These are phyloP conservation scores for Chlorodrepanis virens DNA, from an alignment of 2,113 vertebrate genomes.

Conservation along the genomic window DNA sequence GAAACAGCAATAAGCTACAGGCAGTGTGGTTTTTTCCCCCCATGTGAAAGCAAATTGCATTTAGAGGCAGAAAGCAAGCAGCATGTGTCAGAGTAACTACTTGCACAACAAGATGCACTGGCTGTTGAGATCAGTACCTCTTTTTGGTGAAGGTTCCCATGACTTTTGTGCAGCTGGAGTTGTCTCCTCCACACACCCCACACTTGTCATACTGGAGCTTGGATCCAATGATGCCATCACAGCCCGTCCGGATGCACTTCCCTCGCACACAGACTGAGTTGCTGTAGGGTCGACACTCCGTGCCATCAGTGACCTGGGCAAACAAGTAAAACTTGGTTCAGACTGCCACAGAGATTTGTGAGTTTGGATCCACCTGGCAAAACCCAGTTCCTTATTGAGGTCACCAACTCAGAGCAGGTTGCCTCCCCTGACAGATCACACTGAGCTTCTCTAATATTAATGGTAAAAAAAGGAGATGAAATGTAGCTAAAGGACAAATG, in stretches of 20 bases:
- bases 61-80: neutral
- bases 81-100: neutral
- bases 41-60: neutral
- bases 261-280: constrained; percentile 94
- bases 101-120: neutral
- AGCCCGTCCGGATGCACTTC: constrained; percentile 91
- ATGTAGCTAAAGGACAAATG: neutral
- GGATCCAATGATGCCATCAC: constrained; percentile 94
- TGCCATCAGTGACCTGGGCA: constrained; percentile 90
- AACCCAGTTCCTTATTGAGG: neutral
- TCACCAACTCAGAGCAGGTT: neutral
- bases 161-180: constrained; percentile 88
- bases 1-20: neutral
- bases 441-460: neutral
- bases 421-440: neutral
- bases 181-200: constrained; percentile 92
- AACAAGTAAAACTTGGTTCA: neutral
- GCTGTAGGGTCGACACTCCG: constrained; percentile 91
- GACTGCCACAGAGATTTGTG: neutral
- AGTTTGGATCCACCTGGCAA: neutral
- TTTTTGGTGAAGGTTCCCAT: constrained; percentile 92
- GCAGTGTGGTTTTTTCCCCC: neutral
- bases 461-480: neutral
- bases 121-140: constrained; percentile 77
- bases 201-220: constrained; percentile 97